Percentiles rank a stretch among this genome's conserved stretches.
Evolutionary conservation across 2,113 vertebrate genomes (phyloP).

Genomic region (Amazona guildingii): DNA sequence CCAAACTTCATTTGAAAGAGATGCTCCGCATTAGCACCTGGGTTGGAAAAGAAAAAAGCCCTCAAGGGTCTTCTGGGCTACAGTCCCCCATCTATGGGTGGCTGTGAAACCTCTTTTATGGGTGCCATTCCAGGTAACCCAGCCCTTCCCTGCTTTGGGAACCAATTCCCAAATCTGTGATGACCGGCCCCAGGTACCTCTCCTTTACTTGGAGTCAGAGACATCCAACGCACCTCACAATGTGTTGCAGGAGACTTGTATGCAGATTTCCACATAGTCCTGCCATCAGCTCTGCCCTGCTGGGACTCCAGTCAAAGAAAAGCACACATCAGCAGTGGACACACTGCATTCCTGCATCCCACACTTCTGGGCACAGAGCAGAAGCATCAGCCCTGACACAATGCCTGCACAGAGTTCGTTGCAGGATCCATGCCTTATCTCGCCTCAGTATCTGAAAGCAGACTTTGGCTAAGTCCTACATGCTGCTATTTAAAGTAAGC

Average conservation of each 20-base stretch:
- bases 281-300: neutral
- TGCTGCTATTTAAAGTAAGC: conserved; percentile 68
- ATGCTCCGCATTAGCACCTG: neutral
- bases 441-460: conserved; percentile 57
- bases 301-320: neutral
- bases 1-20: neutral
- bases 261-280: neutral
- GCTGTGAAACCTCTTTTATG: neutral
- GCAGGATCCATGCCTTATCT: conserved; percentile 39
- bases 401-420: neutral
- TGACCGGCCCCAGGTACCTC: neutral
- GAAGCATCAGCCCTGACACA: neutral
- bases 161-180: neutral
- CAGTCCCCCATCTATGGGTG: neutral
- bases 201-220: neutral
- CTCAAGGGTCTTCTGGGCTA: neutral
- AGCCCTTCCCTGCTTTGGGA: neutral
- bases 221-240: neutral
- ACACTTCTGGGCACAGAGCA: neutral
- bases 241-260: neutral
- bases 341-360: neutral
- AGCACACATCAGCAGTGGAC: neutral
- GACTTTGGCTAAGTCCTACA: conserved; percentile 66
- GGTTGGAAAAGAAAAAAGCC: neutral
- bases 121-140: neutral